Evolutionary conservation across 2,113 vertebrate species (phyloP), one percentile per base, ranked within the genome.

Genomic region (Megaptera novaeangliae): DNA sequence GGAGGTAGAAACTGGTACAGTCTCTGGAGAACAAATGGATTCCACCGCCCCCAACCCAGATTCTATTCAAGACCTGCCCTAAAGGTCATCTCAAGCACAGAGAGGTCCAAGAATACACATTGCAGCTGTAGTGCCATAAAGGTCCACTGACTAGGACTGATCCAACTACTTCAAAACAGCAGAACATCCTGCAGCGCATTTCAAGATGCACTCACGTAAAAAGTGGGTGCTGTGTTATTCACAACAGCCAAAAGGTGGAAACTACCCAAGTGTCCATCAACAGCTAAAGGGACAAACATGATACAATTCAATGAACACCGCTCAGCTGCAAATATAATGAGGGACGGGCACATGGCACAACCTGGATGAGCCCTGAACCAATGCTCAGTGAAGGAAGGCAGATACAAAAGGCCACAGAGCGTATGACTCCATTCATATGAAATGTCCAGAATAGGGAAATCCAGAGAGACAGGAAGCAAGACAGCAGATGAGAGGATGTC

Each of bases 231-330:
- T 2, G 9, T 4, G 18, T 25, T 10, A 12, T 34, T 21, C 12
- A 1, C 2, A 14, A 39, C 0, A n/a, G 12, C 34, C 64, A 2
- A 41, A 7, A 11, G 23, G 29, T 6, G 27, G 14, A 6, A 3
- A 52, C 1, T 2, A 11, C 10, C 36, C 36, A 7, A 11, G 14
- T 3, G 46, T 12, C 36, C 4, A 7, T 0, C n/a, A n/a, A 20
- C 2, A 13, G 36, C 4, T 12, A 2, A 18, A 31, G 0, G 4
- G 4, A 31, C 11, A 13, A 34, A 46, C 23, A 39, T 1, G 27
- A 23, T 0, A 8, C 11, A 23, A 12, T 29, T 11, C 44, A 6
- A 2, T 0, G 5, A 3, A 3, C 29, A 5, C 18, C 0, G 12
- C 75, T 78, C 49, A 36, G 20, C 29, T 20, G 4, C 0, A 2